A percentile compares a stretch with the other conserved stretches of the same genome.
Evolutionary conservation across 1,140 invertebrate genomes (phyloP).

Genomic region (Drosophila lacertosa): DNA sequence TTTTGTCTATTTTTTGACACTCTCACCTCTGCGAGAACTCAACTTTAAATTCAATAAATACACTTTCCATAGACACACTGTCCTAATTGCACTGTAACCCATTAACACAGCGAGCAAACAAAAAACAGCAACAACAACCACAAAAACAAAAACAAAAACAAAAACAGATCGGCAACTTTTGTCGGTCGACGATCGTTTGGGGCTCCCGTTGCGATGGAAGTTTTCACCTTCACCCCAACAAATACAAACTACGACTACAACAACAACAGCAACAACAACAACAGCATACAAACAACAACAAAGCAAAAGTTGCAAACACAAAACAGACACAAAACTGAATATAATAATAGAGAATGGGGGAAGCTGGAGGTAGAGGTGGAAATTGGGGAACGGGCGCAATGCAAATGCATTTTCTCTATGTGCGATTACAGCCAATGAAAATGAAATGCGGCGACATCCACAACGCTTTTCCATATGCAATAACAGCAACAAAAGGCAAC

Average conservation of each 20-base stretch:
- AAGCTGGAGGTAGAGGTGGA: constrained; percentile 5
- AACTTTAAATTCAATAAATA: constrained; percentile 24
- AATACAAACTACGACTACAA: constrained; percentile 18
- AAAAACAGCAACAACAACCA: constrained; percentile 19
- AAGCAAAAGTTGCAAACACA: constrained; percentile 25
- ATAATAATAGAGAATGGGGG: constrained; percentile 38
- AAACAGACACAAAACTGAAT: constrained; percentile 39
- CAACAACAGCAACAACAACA: constrained; percentile 32
- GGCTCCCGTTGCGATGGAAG: constrained; percentile 46
- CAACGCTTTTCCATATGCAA: constrained; percentile 40
- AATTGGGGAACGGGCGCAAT: constrained; percentile 6
- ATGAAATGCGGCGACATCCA: constrained; percentile 48
- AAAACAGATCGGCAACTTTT: constrained; percentile 46
- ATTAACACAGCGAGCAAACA: constrained; percentile 61
- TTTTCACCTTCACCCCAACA: constrained; percentile 77
- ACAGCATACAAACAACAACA: constrained; percentile 30
- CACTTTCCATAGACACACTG: constrained; percentile 44
- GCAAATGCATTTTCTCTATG: constrained; percentile 29
- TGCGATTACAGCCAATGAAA: constrained; percentile 50
- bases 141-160: constrained; percentile 25
- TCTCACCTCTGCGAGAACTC: too few relatives aligned
- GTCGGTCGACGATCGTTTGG: constrained; percentile 50
- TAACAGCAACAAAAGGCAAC: constrained; percentile 27
- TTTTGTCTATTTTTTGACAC: too few relatives aligned
- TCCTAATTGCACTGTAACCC: constrained; percentile 80